Evolutionary conservation across 2,113 vertebrate genomes (phyloP), one percentile per base, ranked within the genome.

Genomic region (Copsychus sechellarum): DNA sequence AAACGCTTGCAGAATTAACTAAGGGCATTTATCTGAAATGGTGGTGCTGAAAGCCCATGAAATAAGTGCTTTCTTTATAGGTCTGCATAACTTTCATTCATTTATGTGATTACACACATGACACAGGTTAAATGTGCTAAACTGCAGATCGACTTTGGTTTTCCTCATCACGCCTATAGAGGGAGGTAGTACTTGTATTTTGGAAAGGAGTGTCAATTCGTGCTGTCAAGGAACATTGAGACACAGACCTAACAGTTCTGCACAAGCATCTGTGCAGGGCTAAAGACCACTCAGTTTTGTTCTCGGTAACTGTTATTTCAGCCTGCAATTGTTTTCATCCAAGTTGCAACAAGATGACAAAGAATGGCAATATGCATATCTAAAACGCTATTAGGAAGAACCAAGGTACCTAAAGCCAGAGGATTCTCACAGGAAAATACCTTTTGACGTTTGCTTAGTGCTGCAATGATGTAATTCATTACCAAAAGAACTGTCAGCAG

Each of bases 121-220:
- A 40, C 19, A 31, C 31, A 45, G 24, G 18, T 33, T 81, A 17
- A 38, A 57, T 25, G 13, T 14, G 25, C 38, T 70, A 0, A 81
- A 70, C 31, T 53, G 45, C 38, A 54, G 16, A 25, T 11, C 4
- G 14, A 24, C 14, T 81, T 33, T 5, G 28, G 0, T 64, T 69
- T 82, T 85, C 36, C 11, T 76, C 31, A 11, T 45, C 60, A 11
- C 11, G 11, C 85, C 90, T 77, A 3, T 38, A 97, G 90, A 77
- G 86, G 88, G 82, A 94, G 90, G 29, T 21, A 72, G n/a, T 42
- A 82, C 21, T 88, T 65, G n/a, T 26, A 22, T 90, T 91, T 77
- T 53, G 53, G 40, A 57, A 70, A 73, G 28, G 15, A 64, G 4
- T 0, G 2, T 42, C 43, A 8, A 2, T 8, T 29, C 1, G 0